Conservation (phyloP, 2,113 vertebrate species). For the Leuciscus idus region DNA sequence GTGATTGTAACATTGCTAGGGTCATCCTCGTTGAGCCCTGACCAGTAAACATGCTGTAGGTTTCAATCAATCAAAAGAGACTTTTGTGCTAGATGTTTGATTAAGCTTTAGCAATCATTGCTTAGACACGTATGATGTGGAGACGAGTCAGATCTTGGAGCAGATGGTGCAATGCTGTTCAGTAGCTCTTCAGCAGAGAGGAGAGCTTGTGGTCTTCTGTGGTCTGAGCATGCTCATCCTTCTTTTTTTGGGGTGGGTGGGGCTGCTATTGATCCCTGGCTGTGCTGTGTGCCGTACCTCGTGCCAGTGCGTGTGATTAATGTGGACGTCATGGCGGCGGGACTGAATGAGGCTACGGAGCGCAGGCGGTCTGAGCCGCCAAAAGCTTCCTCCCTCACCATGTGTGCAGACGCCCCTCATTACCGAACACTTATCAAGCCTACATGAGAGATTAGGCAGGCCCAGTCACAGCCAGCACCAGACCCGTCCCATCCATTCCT, state of each 20-base stretch:
- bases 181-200: slow-evolving; percentile 34
- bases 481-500: slow-evolving; percentile 59
- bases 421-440: slow-evolving; percentile 92
- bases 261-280: slow-evolving; percentile 97
- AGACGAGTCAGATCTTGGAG: slow-evolving; percentile 20
- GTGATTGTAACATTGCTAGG: too few species aligned
- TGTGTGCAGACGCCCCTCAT: slow-evolving; percentile 75
- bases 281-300: slow-evolving; percentile 92
- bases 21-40: not conserved
- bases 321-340: slow-evolving; percentile 96
- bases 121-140: not conserved
- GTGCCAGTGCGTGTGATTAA: slow-evolving; percentile 99
- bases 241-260: slow-evolving; percentile 52
- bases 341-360: slow-evolving; percentile 98
- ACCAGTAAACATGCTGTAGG: not conserved
- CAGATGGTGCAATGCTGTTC: slow-evolving; percentile 60
- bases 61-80: not conserved
- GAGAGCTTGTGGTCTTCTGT: slow-evolving; percentile 32
- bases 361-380: slow-evolving; percentile 84
- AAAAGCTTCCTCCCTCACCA: slow-evolving; percentile 85
- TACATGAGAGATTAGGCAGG: slow-evolving; percentile 90
- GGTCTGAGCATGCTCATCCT: slow-evolving; percentile 40
- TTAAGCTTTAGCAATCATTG: not conserved
- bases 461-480: slow-evolving; percentile 87
- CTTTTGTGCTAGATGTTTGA: not conserved